A percentile compares a stretch with the other conserved stretches of the same genome.
Evolutionary conservation across 2,888 invertebrate genomes (phyloP).

Genomic region (Gymnosoma rotundatum): DNA sequence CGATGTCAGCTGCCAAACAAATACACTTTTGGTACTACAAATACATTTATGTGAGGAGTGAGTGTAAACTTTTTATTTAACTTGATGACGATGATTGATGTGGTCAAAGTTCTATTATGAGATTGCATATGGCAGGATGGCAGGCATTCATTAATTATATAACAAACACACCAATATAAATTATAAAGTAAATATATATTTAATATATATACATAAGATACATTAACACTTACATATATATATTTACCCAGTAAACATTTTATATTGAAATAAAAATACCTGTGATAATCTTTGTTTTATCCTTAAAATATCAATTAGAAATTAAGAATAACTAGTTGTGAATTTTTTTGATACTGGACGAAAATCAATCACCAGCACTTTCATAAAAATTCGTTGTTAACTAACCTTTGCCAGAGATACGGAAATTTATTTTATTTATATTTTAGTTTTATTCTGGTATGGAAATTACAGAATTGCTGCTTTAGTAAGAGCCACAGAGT

Average conservation of each 20-base stretch:
- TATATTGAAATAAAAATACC: too few species aligned
- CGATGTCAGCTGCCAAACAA: background rate
- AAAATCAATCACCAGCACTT: too few species aligned
- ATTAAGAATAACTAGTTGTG: too few species aligned
- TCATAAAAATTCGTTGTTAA: too few species aligned
- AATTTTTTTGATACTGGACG: too few species aligned
- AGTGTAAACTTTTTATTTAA: constrained; percentile 10
- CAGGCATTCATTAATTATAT: constrained; percentile 32
- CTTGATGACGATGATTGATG: constrained; percentile 61
- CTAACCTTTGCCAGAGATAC: too few species aligned
- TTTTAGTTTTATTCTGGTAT: too few species aligned
- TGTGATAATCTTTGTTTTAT: too few species aligned
- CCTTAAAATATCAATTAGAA: too few species aligned
- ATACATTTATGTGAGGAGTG: background rate
- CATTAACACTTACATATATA: background rate
- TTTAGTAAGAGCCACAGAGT: too few species aligned
- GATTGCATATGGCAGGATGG: constrained; percentile 40
- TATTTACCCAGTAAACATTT: background rate
- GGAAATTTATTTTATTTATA: too few species aligned
- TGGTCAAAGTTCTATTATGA: constrained; percentile 55
- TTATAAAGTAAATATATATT: background rate
- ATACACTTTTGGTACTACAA: background rate
- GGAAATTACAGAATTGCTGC: too few species aligned
- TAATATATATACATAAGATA: background rate
- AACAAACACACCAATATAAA: constrained; percentile 6